A percentile compares a stretch with the other conserved stretches of the same genome.
Evolutionary conservation across 1,140 invertebrate species (phyloP).

Genomic region (Helicoverpa armigera): DNA sequence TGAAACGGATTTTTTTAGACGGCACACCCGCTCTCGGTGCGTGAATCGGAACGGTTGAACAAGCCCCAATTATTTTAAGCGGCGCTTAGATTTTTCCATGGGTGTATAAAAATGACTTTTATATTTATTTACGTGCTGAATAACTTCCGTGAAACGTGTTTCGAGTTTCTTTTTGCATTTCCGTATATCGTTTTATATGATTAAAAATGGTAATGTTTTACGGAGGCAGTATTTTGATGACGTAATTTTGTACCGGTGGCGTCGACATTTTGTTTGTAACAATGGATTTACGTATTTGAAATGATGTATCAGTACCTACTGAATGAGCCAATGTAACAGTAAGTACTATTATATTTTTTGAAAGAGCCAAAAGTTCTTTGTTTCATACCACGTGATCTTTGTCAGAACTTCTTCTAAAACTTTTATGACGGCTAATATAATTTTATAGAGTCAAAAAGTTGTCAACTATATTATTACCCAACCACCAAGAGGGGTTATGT

Average conservation of each 20-base stretch:
- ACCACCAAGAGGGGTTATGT: not conserved
- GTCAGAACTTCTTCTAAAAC: not conserved
- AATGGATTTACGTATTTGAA: too few relatives aligned
- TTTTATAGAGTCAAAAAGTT: too few relatives aligned
- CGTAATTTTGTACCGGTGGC: too few relatives aligned
- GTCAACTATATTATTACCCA: not conserved
- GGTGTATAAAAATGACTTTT: not conserved
- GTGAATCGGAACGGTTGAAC: constrained; percentile 31
- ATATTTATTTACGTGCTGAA: not conserved
- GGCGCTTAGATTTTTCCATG: constrained; percentile 27
- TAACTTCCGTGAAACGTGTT: not conserved
- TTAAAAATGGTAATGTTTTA: not conserved
- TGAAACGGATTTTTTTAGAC: constrained; percentile 36
- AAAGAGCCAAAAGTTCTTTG: not conserved
- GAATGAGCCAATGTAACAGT: too few relatives aligned
- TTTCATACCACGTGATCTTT: not conserved
- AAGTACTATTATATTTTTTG: too few relatives aligned
- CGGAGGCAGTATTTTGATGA: too few relatives aligned
- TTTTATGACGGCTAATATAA: not conserved
- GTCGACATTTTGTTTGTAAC: too few relatives aligned
- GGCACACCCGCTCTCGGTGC: constrained; percentile 7
- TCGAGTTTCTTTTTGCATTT: not conserved
- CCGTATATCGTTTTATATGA: not conserved
- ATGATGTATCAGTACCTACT: too few relatives aligned
- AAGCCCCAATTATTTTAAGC: constrained; percentile 30